A percentile compares a stretch with the other conserved stretches of the same genome.
Evolutionary conservation across 2,113 vertebrate genomes (phyloP).

Genomic region (Rhombomys opimus): DNA sequence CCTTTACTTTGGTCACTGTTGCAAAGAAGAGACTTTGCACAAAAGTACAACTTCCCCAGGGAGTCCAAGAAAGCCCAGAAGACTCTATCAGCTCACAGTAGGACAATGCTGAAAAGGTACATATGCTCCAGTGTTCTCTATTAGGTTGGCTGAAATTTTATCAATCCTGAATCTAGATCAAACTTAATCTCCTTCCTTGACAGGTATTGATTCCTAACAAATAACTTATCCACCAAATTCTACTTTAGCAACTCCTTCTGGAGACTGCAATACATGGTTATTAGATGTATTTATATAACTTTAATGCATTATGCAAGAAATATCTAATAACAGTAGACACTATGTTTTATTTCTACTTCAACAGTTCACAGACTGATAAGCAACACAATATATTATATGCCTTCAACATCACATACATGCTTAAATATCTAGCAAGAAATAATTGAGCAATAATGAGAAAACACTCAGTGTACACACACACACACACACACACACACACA

Average conservation of each 20-base stretch:
- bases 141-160: not conserved
- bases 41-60: not conserved
- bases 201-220: not conserved
- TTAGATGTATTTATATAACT: slow-evolving; percentile 22
- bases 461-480: not conserved
- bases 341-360: slow-evolving; percentile 6
- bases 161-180: not conserved
- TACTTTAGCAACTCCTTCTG: slow-evolving; percentile 26
- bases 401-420: not conserved
- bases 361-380: not conserved
- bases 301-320: slow-evolving; percentile 17
- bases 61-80: not conserved
- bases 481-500: not conserved
- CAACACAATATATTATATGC: not conserved
- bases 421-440: slow-evolving; percentile 25
- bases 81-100: not conserved
- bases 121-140: not conserved
- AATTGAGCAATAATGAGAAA: not conserved
- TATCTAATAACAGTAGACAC: not conserved
- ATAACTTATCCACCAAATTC: slow-evolving; percentile 35
- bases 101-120: not conserved
- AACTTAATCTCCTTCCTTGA: slow-evolving; percentile 9
- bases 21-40: not conserved
- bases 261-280: not conserved
- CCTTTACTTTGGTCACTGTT: not conserved